phyloP scores from a whole-genome alignment of 2,888 invertebrate species.

The Hoplodrina blanda region DNA sequence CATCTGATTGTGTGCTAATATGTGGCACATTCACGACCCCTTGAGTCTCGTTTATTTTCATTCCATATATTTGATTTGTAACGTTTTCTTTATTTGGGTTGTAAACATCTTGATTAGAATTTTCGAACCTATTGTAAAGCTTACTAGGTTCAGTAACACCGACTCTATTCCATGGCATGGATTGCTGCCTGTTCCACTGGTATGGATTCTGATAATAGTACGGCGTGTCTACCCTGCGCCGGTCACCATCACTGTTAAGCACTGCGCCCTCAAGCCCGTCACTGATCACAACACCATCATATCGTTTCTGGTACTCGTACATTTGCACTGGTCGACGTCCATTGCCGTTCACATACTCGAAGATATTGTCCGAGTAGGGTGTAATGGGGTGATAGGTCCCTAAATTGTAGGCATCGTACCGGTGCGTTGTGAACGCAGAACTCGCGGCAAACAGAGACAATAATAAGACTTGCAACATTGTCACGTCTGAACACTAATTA shows the following conservation, averaged over 20 bases:
- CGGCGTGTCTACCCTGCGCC: slow-evolving; percentile 17
- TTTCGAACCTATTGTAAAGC: slow-evolving; percentile 14
- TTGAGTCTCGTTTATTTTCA: slow-evolving; percentile 11
- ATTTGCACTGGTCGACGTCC: slow-evolving; percentile 27
- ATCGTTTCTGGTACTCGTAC: slow-evolving; percentile 21
- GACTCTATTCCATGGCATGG: slow-evolving; percentile 5
- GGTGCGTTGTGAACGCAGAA: slow-evolving; percentile 38
- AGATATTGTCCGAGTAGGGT: background rate
- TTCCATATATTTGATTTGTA: background rate
- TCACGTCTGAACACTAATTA: slow-evolving; percentile 16
- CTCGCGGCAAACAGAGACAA: slow-evolving; percentile 27
- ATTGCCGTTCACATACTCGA: slow-evolving; percentile 21
- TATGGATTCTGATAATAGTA: slow-evolving; percentile 18
- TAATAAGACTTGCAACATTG: slow-evolving; percentile 46
- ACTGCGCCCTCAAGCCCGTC: slow-evolving; percentile 22
- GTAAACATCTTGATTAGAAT: slow-evolving; percentile 2
- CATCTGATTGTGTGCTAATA: slow-evolving; percentile 38
- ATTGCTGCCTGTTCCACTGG: slow-evolving; percentile 25
- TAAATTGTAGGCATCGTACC: slow-evolving; percentile 20
- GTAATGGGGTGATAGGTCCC: slow-evolving; percentile 25
- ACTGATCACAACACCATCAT: slow-evolving; percentile 33
- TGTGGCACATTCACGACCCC: slow-evolving; percentile 5
- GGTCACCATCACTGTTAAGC: background rate
- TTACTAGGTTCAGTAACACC: slow-evolving; percentile 24
- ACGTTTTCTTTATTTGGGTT: background rate